Percentiles rank a stretch among this genome's conserved stretches.
phyloP scores from a whole-genome alignment of 2,888 invertebrate genomes.

The Colletes collaris region DNA sequence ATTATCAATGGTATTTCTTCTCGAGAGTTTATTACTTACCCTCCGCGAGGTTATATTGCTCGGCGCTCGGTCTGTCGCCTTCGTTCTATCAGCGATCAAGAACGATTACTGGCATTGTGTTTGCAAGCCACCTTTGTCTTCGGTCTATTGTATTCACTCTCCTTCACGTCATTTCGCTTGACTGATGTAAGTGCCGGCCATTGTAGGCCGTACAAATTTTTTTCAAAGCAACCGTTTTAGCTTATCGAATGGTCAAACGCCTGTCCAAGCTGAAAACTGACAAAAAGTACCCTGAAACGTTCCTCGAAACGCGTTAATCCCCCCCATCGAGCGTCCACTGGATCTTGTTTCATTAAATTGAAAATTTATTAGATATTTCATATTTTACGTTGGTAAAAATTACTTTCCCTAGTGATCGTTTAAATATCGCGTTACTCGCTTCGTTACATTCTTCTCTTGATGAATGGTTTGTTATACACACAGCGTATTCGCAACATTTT shows the following conservation, averaged over 20 bases:
- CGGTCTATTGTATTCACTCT: conserved; percentile 61
- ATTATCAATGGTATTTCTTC: conserved; percentile 62
- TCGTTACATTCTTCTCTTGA: too few relatives aligned
- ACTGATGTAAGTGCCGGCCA: conserved; percentile 67
- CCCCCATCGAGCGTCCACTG: not conserved
- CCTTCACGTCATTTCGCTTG: conserved; percentile 72
- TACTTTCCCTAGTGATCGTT: too few relatives aligned
- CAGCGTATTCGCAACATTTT: too few relatives aligned
- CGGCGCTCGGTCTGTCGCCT: conserved; percentile 69
- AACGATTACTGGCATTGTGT: conserved; percentile 67
- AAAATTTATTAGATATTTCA: too few relatives aligned
- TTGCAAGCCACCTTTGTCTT: conserved; percentile 66
- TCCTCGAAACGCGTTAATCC: not conserved
- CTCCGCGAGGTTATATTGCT: conserved; percentile 60
- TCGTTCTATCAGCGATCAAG: conserved; percentile 65
- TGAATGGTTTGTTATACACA: too few relatives aligned
- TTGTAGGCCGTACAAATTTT: conserved; percentile 54
- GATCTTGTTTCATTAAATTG: too few relatives aligned
- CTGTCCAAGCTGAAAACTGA: not conserved
- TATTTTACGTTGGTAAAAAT: too few relatives aligned
- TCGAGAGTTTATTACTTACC: conserved; percentile 62
- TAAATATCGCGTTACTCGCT: too few relatives aligned
- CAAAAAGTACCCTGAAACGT: not conserved
- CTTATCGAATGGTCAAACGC: conserved; percentile 22
- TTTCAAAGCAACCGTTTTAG: conserved; percentile 30